Evolutionary conservation across 2,113 vertebrate species (phyloP).

Genomic region (Rallus limicola): DNA sequence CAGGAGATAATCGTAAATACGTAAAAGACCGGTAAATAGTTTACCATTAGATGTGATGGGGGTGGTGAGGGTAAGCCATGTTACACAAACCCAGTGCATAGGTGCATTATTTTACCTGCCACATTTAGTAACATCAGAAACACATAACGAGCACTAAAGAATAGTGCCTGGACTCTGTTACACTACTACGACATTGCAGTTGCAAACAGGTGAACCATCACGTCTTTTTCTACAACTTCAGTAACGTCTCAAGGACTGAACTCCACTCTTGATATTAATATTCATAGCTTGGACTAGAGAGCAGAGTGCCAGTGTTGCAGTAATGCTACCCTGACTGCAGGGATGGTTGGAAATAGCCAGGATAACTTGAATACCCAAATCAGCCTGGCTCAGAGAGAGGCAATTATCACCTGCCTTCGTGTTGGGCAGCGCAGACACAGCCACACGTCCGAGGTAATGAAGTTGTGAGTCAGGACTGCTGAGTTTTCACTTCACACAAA

Average conservation of each 20-base stretch:
- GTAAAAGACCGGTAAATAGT: not conserved
- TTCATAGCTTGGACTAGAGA: not conserved
- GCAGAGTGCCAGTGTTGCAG: not conserved
- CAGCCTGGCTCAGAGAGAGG: not conserved
- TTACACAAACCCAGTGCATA: not conserved
- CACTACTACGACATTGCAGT: not conserved
- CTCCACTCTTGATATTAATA: not conserved
- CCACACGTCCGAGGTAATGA: not conserved
- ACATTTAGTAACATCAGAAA: not conserved
- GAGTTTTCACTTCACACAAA: not conserved
- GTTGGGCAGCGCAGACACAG: not conserved
- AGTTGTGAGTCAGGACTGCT: accelerated
- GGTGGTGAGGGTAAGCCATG: not conserved
- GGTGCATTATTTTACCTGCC: not conserved
- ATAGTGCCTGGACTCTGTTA: not conserved
- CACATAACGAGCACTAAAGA: not conserved
- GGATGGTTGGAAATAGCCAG: not conserved
- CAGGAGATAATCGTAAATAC: not conserved
- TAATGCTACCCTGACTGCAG: not conserved
- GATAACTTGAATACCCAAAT: not conserved
- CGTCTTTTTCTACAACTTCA: not conserved
- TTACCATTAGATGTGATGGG: not conserved
- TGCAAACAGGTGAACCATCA: not conserved
- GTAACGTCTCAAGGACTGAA: not conserved
- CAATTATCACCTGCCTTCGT: not conserved